phyloP scores from a whole-genome alignment of 2,113 vertebrate species.

The human (Homo sapiens) region GRCh38 chr13:87087001-87087500 shows the following conservation, averaged over 20 bases:
- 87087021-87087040: not conserved
- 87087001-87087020: not conserved
- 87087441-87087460: not conserved
- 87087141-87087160: not conserved
- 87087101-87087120: not conserved
- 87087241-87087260: not conserved
- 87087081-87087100: not conserved
- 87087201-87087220: not conserved
- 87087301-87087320: not conserved
- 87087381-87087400: not conserved
- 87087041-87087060: not conserved
- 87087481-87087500: not conserved
- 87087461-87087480: not conserved
- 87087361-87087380: not conserved
- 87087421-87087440: not conserved
- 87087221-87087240: not conserved
- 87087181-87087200: not conserved
- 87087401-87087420: not conserved
- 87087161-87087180: too few relatives aligned
- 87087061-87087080: not conserved
- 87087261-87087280: not conserved
- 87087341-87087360: not conserved
- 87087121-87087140: not conserved
- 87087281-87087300: not conserved
- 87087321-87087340: not conserved